Evolutionary conservation across 2,888 invertebrate genomes (phyloP), one percentile per base, ranked within the genome.

Genomic region (Heliothis peltigera): DNA sequence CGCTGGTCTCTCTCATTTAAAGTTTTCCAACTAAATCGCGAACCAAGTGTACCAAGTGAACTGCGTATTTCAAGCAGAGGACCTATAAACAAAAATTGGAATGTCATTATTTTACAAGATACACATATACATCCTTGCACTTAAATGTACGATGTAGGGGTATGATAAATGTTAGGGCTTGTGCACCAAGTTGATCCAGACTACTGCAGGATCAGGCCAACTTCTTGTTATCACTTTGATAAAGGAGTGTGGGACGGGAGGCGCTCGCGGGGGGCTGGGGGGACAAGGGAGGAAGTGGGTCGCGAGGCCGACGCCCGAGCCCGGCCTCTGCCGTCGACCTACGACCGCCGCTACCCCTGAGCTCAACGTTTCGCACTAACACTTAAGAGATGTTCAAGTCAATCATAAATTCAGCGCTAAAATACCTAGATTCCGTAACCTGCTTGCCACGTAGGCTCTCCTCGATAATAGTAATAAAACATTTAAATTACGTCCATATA

Each of bases 291-390:
- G 89, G 90, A 92, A 91, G 85, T 92, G 90, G 92, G 90, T 92
- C 93, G 93, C 87, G 91, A 80, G 91, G 91, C 90, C 93, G 93
- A 87, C 92, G 92, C 84, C 92, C 93, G 88, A 82, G 87, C 88
- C 81, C 88, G 90, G 89, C 89, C 91, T 87, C 86, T 81, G 84
- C 82, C 85, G 86, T 77, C 87, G 86, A 88, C 89, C 89, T 88
- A 80, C 88, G 83, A 85, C 84, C 84, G 84, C 78, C 85, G 79
- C 85, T 86, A 87, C 89, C 90, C 91, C 87, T 83, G 77, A 80
- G 76, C 82, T 81, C 72, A 75, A 70, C 80, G 86, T 84, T 87
- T 82, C 80, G 79, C 81, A 81, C n/a, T 79, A 64, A 81, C 69
- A 80, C 77, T 79, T 70, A 67, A 73, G 69, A 79, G 75, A 77